Percentiles rank a stretch among this genome's conserved stretches.
phyloP scores from a whole-genome alignment of 2,888 invertebrate species.

The Cenopis cana region DNA sequence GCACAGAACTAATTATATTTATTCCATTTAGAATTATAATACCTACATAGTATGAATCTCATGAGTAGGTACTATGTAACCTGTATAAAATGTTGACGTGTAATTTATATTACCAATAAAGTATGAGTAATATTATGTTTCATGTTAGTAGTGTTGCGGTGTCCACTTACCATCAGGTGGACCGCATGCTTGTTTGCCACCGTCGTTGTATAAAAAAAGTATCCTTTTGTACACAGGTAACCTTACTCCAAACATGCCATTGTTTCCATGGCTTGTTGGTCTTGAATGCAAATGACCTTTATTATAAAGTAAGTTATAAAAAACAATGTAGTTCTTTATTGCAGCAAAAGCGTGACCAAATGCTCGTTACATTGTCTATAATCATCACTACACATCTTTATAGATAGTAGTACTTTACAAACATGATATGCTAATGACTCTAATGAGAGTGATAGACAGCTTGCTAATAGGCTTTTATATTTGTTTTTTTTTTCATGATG shows the following conservation, averaged over 20 bases:
- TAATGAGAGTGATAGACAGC: constrained; percentile 15
- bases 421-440: constrained; percentile 35
- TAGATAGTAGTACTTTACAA: constrained; percentile 4
- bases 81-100: too few relatives aligned
- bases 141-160: too few relatives aligned
- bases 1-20: too few relatives aligned
- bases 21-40: too few relatives aligned
- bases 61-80: too few relatives aligned
- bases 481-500: background rate
- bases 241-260: constrained; percentile 6
- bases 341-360: constrained; percentile 36
- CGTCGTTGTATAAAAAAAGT: too few relatives aligned
- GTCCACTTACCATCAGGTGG: too few relatives aligned
- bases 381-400: constrained; percentile 29
- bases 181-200: too few relatives aligned
- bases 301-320: background rate
- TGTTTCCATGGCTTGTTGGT: background rate
- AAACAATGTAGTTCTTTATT: constrained; percentile 7
- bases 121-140: too few relatives aligned
- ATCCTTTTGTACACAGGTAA: background rate
- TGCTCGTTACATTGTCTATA: constrained; percentile 16
- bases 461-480: background rate
- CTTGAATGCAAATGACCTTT: constrained; percentile 10
- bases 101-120: too few relatives aligned
- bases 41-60: too few relatives aligned